Evolutionary conservation across 2,113 vertebrate genomes (phyloP), one percentile per base, ranked within the genome.

Genomic region (Oriolus oriolus): DNA sequence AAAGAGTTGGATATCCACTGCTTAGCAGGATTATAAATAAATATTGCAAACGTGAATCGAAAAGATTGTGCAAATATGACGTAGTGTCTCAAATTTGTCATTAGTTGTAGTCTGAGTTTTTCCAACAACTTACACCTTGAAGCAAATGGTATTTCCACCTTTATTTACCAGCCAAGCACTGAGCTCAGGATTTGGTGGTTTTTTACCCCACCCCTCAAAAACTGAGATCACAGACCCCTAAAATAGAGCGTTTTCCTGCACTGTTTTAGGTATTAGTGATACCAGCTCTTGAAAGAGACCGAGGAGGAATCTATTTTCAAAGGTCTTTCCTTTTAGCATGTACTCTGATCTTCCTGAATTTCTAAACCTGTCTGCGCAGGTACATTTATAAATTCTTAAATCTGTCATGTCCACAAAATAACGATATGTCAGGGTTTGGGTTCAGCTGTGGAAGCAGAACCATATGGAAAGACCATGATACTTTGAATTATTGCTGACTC

Each of bases 151-250:
- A 12, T 61, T 86, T 87, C 54, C 49, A 52, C 7, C 39, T 9
- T 91, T 63, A 70, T 87, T 93, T 95, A 91, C 75, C 45, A 74
- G 66, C 74, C 70, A 87, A 94, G 57, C 84, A 65, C 70, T 49
- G 39, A 90, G 78, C 42, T 87, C 59, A 83, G 63, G 54, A 33
- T 79, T 91, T 87, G 79, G 24, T 93, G 37, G 5, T 13, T 82
- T 73, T 92, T 76, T 21, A 31, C 9, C 7, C 4, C 3, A n/a
- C 0, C 5, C 2, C 33, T 12, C 54, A 80, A 77, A 77, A 88
- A 31, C 1, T 85, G 78, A 80, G 44, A 60, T 90, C 45, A 31
- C 2, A 90, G 33, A 86, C 26, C 33, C 56, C 57, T 91, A 80
- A 93, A 91, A 2, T 70, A 89, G 59, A 37, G 84, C 10, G 2